Evolutionary conservation across 2,888 invertebrate species (phyloP).

Genomic region (Hirudinaria manillensis): DNA sequence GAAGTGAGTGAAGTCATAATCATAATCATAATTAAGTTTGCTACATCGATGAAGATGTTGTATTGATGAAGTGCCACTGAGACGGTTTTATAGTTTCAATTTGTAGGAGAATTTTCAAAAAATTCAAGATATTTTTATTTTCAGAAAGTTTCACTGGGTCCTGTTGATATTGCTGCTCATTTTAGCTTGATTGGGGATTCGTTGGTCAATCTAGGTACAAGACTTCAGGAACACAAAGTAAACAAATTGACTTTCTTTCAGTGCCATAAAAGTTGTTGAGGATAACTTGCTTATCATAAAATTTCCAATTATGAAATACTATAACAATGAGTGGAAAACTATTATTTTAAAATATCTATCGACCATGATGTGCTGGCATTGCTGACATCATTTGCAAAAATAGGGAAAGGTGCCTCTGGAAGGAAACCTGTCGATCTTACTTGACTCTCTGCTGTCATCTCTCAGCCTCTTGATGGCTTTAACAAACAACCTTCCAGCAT

Average conservation of each 20-base stretch:
- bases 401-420: constrained; percentile 90
- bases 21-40: background rate
- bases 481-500: constrained; percentile 73
- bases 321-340: background rate
- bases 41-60: background rate
- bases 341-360: no score
- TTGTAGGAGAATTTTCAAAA: no score
- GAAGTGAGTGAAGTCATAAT: background rate
- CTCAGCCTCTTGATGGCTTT: constrained; percentile 80
- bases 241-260: constrained; percentile 23
- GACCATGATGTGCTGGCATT: no score
- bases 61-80: no score
- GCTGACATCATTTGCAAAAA: background rate
- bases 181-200: constrained; percentile 85
- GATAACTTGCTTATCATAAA: background rate
- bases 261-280: background rate
- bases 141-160: no score
- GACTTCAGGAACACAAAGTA: constrained; percentile 85
- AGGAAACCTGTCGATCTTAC: constrained; percentile 81
- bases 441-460: constrained; percentile 86
- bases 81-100: no score
- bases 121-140: constrained; percentile 2
- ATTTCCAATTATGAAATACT: background rate
- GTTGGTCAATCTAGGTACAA: constrained; percentile 82
- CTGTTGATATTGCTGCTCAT: constrained; percentile 78